These are phyloP conservation scores for Mustelus asterias DNA, from an alignment of 2,113 vertebrate species.

Conservation along the genomic window DNA sequence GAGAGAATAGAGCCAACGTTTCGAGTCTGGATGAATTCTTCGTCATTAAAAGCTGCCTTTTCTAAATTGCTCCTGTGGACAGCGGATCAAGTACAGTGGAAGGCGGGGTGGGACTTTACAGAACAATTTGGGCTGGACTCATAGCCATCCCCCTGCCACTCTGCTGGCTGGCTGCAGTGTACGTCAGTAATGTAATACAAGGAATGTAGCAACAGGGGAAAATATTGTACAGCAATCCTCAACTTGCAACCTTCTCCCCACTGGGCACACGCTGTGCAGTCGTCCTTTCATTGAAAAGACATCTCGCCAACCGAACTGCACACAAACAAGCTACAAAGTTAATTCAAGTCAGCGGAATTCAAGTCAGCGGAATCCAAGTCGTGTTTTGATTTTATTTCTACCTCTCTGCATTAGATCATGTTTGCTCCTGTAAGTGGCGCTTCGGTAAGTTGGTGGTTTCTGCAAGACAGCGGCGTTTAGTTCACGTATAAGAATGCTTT, in stretches of 20 bases:
- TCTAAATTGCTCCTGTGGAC: neutral
- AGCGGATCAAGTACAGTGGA: neutral
- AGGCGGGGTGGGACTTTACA: neutral
- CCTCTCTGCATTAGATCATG: neutral
- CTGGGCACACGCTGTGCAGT: neutral
- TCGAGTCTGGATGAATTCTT: too few relatives aligned
- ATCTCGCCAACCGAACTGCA: neutral
- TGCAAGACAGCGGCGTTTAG: neutral
- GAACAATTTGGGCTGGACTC: neutral
- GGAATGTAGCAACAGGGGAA: neutral
- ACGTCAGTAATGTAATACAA: slow-evolving; percentile 19
- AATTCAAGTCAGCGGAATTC: slow-evolving; percentile 24
- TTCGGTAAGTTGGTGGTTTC: slow-evolving; percentile 21
- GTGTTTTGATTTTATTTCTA: neutral
- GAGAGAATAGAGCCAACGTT: too few relatives aligned
- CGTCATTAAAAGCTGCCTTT: neutral
- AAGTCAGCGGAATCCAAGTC: neutral
- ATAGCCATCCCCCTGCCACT: neutral
- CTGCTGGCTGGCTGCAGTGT: neutral
- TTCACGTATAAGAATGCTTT: neutral
- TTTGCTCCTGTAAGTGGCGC: neutral
- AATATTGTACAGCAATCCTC: neutral
- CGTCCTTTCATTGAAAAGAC: neutral
- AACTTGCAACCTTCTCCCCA: neutral
- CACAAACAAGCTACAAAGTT: slow-evolving; percentile 16